Conservation (phyloP, 2,888 invertebrate species). For the Pristionchus japonicus region DNA sequence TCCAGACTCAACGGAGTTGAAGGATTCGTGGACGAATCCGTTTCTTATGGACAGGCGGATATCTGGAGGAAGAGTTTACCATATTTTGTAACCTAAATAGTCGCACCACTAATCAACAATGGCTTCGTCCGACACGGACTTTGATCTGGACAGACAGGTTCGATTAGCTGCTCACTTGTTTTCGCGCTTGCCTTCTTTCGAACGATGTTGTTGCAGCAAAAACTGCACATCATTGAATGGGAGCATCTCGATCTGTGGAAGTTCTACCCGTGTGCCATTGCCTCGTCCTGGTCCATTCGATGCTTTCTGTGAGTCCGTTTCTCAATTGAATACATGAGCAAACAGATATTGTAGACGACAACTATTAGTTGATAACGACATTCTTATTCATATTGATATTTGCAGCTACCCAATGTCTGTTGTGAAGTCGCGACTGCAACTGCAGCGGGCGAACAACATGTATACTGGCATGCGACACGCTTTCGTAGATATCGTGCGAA, state of each 20-base stretch:
- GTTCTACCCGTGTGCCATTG: constrained; percentile 67
- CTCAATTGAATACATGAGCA: not conserved
- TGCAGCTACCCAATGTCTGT: constrained; percentile 70
- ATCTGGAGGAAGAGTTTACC: not conserved
- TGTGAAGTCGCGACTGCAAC: constrained; percentile 64
- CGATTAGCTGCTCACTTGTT: not conserved
- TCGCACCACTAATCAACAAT: not conserved
- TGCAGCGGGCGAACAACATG: constrained; percentile 72
- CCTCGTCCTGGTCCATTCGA: constrained; percentile 65
- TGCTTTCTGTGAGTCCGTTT: constrained; percentile 52
- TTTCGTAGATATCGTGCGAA: constrained; percentile 67
- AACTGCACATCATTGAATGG: constrained; percentile 72
- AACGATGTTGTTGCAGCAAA: constrained; percentile 47
- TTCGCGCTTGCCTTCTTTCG: not conserved
- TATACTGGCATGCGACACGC: constrained; percentile 70
- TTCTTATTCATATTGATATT: not conserved
- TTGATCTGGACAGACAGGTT: constrained; percentile 41
- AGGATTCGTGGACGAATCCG: not conserved
- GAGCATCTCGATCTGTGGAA: constrained; percentile 70
- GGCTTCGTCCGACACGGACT: constrained; percentile 45
- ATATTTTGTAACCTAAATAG: not conserved
- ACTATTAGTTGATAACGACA: not conserved
- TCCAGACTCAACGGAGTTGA: not conserved
- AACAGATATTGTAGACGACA: not conserved
- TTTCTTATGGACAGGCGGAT: constrained; percentile 14